A percentile compares a stretch with the other conserved stretches of the same genome.
These are phyloP conservation scores for Cepphus grylle DNA, from an alignment of 2,113 vertebrate species.

Conservation along the genomic window DNA sequence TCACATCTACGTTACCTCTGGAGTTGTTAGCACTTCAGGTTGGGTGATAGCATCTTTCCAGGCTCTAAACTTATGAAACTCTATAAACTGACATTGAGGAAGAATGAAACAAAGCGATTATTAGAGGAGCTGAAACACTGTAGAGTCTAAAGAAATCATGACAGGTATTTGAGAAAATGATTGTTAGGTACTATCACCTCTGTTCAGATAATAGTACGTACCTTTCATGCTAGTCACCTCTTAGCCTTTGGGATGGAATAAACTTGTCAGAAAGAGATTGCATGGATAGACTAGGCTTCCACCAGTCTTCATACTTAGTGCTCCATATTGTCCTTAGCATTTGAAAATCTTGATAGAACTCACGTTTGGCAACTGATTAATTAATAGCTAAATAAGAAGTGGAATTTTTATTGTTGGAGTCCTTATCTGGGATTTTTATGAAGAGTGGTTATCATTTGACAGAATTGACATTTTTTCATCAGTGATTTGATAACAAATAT, in stretches of 20 bases:
- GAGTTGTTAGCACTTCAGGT: neutral
- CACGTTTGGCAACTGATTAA: neutral
- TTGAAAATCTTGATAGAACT: neutral
- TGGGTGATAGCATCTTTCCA: neutral
- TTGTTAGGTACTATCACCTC: neutral
- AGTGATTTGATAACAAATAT: neutral
- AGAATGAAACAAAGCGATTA: neutral
- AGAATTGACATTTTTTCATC: neutral
- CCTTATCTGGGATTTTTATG: neutral
- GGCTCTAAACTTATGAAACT: accelerated
- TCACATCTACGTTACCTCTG: neutral
- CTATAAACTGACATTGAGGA: neutral
- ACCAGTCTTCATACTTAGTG: neutral
- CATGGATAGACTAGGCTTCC: neutral
- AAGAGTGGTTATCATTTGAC: neutral
- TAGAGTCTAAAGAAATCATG: neutral
- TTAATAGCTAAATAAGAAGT: neutral
- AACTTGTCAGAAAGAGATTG: neutral
- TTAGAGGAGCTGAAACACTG: neutral
- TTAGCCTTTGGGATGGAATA: neutral
- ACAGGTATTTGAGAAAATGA: neutral
- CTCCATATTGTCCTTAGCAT: neutral
- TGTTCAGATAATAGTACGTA: neutral
- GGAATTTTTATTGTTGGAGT: neutral
- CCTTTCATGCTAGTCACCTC: neutral